These are phyloP conservation scores for Brachyalestes nurse DNA, from an alignment of 2,797 vertebrate genomes.

Conservation along the genomic window DNA sequence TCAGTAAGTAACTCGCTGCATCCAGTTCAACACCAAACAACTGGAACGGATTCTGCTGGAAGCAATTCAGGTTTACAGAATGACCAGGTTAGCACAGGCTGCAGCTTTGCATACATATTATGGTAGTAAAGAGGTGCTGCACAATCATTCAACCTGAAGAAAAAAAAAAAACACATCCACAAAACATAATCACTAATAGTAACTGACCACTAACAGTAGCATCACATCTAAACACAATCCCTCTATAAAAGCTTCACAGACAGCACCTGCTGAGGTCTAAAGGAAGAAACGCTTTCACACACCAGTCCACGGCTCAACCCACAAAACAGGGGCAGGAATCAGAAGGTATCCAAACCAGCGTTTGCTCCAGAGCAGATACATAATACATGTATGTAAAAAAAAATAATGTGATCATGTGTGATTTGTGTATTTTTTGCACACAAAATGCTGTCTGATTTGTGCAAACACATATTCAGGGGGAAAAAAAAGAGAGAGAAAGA, in stretches of 20 bases:
- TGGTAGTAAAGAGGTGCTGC: neutral
- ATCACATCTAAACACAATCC: neutral
- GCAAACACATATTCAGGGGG: conserved; percentile 70
- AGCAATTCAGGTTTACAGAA: conserved; percentile 12
- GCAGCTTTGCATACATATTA: conserved; percentile 13
- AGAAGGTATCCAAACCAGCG: conserved; percentile 35
- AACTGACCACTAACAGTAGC: conserved; percentile 29
- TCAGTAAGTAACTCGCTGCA: neutral
- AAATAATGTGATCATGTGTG: conserved; percentile 67
- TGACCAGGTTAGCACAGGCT: neutral
- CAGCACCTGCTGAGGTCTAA: neutral
- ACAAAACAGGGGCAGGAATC: neutral
- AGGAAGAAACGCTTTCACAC: conserved; percentile 24
- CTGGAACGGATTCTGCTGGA: neutral
- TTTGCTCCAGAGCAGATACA: conserved; percentile 56
- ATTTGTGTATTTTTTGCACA: conserved; percentile 65
- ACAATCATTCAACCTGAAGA: too few relatives aligned
- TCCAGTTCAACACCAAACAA: neutral
- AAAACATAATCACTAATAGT: neutral
- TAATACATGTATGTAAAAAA: conserved; percentile 64
- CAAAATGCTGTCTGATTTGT: conserved; percentile 68
- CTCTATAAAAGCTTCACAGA: neutral
- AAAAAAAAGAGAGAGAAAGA: conserved; percentile 50
- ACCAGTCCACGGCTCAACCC: conserved; percentile 12
- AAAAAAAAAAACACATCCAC: too few relatives aligned